Conservation (phyloP, 2,888 invertebrate genomes). For the Lithosia quadra region DNA sequence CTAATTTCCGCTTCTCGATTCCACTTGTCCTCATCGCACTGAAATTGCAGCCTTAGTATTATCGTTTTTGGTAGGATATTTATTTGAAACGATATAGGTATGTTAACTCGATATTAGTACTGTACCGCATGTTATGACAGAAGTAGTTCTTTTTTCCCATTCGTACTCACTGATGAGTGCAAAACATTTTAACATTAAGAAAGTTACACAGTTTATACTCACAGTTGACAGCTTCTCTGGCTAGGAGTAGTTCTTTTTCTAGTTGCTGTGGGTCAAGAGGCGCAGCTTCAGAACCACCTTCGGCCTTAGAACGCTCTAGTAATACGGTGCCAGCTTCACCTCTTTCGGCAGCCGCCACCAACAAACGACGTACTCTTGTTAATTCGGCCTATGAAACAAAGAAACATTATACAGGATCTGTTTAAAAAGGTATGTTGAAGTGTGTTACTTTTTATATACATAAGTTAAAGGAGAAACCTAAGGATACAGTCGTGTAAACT, state of each 20-base stretch:
- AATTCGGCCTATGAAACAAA: constrained; percentile 86
- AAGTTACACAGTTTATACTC: constrained; percentile 51
- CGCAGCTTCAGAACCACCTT: constrained; percentile 80
- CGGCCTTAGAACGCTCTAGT: constrained; percentile 87
- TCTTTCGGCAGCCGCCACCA: constrained; percentile 88
- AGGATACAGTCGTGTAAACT: neutral
- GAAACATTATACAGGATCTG: neutral
- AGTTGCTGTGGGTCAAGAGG: constrained; percentile 87
- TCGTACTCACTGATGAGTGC: neutral
- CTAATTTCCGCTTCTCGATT: neutral
- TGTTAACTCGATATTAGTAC: neutral
- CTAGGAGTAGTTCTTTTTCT: constrained; percentile 91
- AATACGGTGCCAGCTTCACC: constrained; percentile 84
- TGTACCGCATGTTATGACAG: no score
- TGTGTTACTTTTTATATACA: no score
- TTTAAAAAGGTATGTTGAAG: no score
- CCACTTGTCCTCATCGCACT: neutral
- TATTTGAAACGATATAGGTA: neutral
- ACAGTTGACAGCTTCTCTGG: constrained; percentile 92
- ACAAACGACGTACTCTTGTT: constrained; percentile 89
- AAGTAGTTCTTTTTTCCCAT: no score
- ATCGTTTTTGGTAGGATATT: neutral
- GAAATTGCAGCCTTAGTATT: neutral
- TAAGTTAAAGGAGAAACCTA: neutral
- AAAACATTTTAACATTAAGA: neutral